Base-by-base conservation (phyloP, 30 jellyfish, hydroid and myxozoan species). In the Cassiopea xamachana region DNA sequence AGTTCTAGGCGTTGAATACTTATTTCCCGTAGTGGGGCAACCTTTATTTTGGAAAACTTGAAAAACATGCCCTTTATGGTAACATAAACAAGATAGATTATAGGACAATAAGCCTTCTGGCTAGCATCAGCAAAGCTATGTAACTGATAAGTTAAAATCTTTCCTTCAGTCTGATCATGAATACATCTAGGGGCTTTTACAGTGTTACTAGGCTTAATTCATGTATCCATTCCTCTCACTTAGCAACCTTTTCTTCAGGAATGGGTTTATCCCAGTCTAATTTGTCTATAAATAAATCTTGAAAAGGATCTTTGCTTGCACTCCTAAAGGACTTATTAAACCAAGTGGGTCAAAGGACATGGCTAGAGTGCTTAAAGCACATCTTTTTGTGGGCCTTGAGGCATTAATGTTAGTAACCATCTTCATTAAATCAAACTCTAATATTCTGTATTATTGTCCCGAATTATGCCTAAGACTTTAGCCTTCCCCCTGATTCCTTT, bases 111-210 rank as follows among this genome's bases (percentile, higher is more conserved):
- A 4, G 89, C 94, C 60, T 87, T 77, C 76, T 58, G 19, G 78
- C 95, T 89, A 17, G 87, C 96, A 79, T 80, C 96, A 3, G 77
- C 96, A 72, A 89, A 89, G 39, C 96, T 91, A 73, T 89, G 91
- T 44, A 89, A 13, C 87, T 89, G 87, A 71, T 79, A 67, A 8
- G 44, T 13, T 18, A 89, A 68, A 47, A 89, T 68, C 82, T 73
- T 87, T 13, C 91, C 91, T 47, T 79, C 91, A 71, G 46, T 49
- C 13, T 67, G 77, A 50, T 60, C 71, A 59, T 51, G 75, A 16
- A 80, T 39, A 72, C 91, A 79, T 59, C 96, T 79, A 16, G 87
- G 81, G 43, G 80, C n/a, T 17, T n/a, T 61, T 12, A 89, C 58
- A 1, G 81, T 0, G 17, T 71, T 45, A 80, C 85, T 48, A 50